Base-by-base conservation (phyloP, 1,140 invertebrate genomes). In the Caenorhabditis briggsae region DNA sequence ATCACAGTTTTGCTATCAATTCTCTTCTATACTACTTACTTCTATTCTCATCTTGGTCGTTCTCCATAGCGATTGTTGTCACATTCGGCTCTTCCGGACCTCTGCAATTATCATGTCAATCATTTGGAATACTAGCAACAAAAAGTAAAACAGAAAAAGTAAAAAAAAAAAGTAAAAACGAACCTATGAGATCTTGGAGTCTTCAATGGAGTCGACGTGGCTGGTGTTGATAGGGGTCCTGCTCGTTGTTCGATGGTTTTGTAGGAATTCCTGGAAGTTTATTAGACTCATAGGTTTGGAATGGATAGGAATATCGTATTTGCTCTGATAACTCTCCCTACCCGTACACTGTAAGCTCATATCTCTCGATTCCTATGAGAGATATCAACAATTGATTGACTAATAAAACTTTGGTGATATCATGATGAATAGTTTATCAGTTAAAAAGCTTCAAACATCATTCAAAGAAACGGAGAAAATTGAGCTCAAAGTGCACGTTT, bases 81-180 rank as follows among this genome's bases (percentile, higher is more conserved):
- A 83, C 46, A 25, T 78, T 78, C 18, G 33, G n/a, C 12, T 78
- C 70, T 23, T 78, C 70, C 46, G 46, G 46, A 23, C 46, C 70
- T 53, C 70, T 78, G 46, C 70, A 78, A 78, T 50, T 78, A 78
- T 78, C n/a, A 23, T 78, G 46, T 78, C 70, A 78, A 12, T 46
- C 23, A 25, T 70, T 8, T 11, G n/a, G 5, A 8, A 70, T 43
- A 46, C 33, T 33, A 33, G 33, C 33, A 33, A 33, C 33, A 33
- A 33, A 33, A 33, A 33, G 33, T 25, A 43, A 18, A 50, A 46
- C 20, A 11, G 70, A 14, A 78, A 20, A 23, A 50, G 11, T 78
- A 46, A 70, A 70, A 70, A n/a, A 7, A n/a, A 46, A 70, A 43
- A 70, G 33, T 48, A 70, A 46, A 70, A n/a, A 46, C 9, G 3